Conservation (phyloP, 2,797 vertebrate species). For the Antrozous pallidus region DNA sequence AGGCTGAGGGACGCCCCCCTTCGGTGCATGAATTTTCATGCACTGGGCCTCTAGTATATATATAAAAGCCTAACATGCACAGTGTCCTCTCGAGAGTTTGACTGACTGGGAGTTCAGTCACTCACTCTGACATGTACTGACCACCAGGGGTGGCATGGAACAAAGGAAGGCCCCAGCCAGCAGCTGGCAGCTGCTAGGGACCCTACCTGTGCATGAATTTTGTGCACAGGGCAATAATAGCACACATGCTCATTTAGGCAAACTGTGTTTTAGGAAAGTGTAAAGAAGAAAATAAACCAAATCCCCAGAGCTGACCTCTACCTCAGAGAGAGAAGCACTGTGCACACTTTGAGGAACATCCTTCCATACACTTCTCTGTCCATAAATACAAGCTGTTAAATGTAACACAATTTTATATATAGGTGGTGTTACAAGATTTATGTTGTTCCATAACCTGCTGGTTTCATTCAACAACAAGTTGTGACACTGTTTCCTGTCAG, state of each 20-base stretch:
- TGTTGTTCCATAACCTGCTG: neutral
- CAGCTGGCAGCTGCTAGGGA: too few relatives aligned
- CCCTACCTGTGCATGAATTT: too few relatives aligned
- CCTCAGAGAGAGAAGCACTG: neutral
- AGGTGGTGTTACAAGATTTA: neutral
- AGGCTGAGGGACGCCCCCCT: too few relatives aligned
- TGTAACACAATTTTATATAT: neutral
- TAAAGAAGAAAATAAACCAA: neutral
- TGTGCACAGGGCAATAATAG: neutral
- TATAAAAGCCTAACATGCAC: too few relatives aligned
- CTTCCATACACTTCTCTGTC: neutral
- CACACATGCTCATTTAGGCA: neutral
- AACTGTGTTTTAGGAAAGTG: neutral
- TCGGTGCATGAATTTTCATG: too few relatives aligned
- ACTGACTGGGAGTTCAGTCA: too few relatives aligned
- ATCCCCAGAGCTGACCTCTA: neutral
- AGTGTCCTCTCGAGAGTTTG: too few relatives aligned
- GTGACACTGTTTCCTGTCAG: neutral
- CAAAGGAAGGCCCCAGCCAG: too few relatives aligned
- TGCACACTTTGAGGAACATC: neutral
- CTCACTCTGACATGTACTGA: too few relatives aligned
- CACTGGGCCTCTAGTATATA: too few relatives aligned
- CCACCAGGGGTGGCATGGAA: too few relatives aligned
- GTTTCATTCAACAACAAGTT: slow-evolving; percentile 25
- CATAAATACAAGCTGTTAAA: slow-evolving; percentile 1